Evolutionary conservation across 2,113 vertebrate genomes (phyloP).

Genomic region (Hirundichthys speculiger): DNA sequence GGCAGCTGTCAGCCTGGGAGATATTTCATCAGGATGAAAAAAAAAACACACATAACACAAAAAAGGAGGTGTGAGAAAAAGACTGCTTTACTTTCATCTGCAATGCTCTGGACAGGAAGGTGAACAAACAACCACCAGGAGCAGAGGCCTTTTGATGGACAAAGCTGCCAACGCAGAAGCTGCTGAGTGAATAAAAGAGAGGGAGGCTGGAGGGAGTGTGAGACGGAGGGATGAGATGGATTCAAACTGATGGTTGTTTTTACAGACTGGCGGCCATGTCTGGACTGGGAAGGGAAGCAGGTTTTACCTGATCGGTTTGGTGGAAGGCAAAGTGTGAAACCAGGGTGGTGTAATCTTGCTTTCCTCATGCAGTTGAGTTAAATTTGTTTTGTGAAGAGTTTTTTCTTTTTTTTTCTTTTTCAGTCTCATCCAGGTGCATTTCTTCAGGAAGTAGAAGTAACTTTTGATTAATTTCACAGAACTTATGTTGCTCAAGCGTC

Average conservation of each 20-base stretch:
- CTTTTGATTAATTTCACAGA: too few relatives aligned
- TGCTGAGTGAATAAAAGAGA: too few relatives aligned
- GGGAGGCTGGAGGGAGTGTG: background rate
- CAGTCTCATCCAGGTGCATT: too few relatives aligned
- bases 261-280: slow-evolving; percentile 15
- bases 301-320: background rate
- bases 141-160: slow-evolving; percentile 78
- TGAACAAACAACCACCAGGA: slow-evolving; percentile 74
- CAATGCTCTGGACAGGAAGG: slow-evolving; percentile 58
- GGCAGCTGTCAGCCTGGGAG: slow-evolving; percentile 17
- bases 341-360: too few relatives aligned
- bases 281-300: background rate
- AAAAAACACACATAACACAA: slow-evolving; percentile 36
- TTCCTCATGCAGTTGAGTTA: too few relatives aligned
- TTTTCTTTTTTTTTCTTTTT: too few relatives aligned
- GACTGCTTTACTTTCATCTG: slow-evolving; percentile 59
- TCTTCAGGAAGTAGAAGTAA: too few relatives aligned
- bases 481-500: too few relatives aligned
- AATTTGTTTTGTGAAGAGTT: too few relatives aligned
- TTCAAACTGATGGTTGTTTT: slow-evolving; percentile 45
- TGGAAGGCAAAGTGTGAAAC: too few relatives aligned
- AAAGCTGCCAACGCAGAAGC: too few relatives aligned
- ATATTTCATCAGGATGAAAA: slow-evolving; percentile 32
- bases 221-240: slow-evolving; percentile 8
- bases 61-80: slow-evolving; percentile 35